Percentiles rank a stretch among this genome's conserved stretches.
These are phyloP conservation scores for Uria aalge DNA, from an alignment of 2,113 vertebrate species.

Conservation along the genomic window DNA sequence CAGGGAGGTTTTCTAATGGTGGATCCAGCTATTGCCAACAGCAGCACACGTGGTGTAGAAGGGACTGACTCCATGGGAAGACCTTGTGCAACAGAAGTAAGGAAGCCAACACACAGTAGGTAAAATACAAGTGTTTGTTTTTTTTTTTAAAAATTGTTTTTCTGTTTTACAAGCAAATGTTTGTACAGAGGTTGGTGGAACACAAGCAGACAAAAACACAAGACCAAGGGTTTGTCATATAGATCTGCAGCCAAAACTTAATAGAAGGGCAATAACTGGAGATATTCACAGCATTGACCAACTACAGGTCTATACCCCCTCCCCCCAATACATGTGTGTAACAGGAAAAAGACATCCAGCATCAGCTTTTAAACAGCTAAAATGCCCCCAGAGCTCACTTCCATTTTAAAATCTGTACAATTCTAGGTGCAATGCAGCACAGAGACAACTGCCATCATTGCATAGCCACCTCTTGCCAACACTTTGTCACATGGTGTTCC, in stretches of 20 bases:
- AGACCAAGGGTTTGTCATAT: background rate
- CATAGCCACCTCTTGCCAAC: background rate
- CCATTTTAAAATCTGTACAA: background rate
- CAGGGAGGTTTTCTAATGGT: background rate
- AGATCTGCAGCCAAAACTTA: constrained; percentile 28
- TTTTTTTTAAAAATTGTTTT: background rate
- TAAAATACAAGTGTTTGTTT: background rate
- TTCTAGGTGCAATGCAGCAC: background rate
- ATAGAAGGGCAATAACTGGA: background rate
- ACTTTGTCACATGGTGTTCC: background rate
- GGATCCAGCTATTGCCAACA: background rate
- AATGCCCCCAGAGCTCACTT: background rate
- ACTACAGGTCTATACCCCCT: background rate
- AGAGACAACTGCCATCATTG: background rate
- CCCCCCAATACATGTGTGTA: background rate
- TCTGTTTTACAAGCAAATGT: constrained; percentile 40
- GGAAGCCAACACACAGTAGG: background rate
- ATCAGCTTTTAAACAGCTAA: background rate
- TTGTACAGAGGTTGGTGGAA: constrained; percentile 27
- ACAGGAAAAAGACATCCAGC: constrained; percentile 16
- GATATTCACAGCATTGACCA: background rate
- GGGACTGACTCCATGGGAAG: background rate
- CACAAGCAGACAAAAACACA: constrained; percentile 14
- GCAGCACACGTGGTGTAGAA: background rate
- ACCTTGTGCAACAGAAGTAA: background rate